Conservation (phyloP, 2,113 vertebrate genomes). For the Neomonachus schauinslandi region DNA sequence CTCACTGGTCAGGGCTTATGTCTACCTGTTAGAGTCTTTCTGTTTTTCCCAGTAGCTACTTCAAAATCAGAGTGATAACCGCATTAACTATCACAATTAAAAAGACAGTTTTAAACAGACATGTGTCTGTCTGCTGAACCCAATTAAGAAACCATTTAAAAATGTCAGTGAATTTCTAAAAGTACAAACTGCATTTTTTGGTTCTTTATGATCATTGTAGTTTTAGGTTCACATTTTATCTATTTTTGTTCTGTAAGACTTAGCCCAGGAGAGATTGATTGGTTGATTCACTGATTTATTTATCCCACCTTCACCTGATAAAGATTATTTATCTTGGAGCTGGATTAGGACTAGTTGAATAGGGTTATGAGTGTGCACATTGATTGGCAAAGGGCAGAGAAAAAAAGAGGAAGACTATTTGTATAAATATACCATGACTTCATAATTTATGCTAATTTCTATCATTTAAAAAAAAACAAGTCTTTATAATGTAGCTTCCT, state of each 20-base stretch:
- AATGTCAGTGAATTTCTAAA: constrained; percentile 1
- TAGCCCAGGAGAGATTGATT: neutral
- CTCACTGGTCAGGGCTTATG: neutral
- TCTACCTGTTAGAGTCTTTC: neutral
- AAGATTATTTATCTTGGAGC: neutral
- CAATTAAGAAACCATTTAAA: neutral
- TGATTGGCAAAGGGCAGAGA: neutral
- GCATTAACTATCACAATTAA: neutral
- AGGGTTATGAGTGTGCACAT: neutral
- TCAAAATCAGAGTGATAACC: neutral
- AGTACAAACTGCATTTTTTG: neutral
- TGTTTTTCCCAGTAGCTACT: constrained; percentile 4
- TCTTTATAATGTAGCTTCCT: neutral
- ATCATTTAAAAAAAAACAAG: neutral
- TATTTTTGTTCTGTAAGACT: neutral
- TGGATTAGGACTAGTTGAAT: neutral
- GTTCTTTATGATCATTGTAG: neutral
- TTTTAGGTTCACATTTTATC: neutral
- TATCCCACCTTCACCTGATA: neutral
- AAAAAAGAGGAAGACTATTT: neutral
- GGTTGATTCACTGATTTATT: neutral
- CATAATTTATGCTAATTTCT: constrained; percentile 26
- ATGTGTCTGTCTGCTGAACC: neutral
- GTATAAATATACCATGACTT: neutral
- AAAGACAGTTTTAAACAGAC: neutral